Evolutionary conservation across 2,113 vertebrate species (phyloP), one percentile per base, ranked within the genome.

Genomic region (Procavia capensis): DNA sequence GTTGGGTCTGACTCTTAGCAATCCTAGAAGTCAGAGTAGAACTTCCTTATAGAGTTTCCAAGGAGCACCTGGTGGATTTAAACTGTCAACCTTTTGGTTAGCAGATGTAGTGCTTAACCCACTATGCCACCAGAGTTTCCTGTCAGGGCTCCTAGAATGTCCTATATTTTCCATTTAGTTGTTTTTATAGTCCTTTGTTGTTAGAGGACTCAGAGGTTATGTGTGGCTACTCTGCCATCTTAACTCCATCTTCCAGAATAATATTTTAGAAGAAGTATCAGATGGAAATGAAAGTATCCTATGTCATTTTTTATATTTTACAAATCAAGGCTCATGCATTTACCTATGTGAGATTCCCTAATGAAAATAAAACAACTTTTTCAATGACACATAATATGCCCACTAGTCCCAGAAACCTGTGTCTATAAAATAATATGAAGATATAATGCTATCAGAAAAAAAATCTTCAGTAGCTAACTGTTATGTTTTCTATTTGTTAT

Each of bases 221-320:
- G n/a, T n/a, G n/a, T n/a, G n/a, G n/a, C n/a, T n/a, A n/a, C n/a
- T n/a, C n/a, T n/a, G n/a, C n/a, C n/a, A n/a, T n/a, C n/a, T n/a
- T n/a, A n/a, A n/a, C n/a, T n/a, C n/a, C n/a, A n/a, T n/a, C n/a
- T n/a, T n/a, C n/a, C n/a, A n/a, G 20, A 61, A 2, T 20, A 41
- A 72, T 76, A 91, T 50, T 85, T 86, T 31, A 85, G 47, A 78
- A 89, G 34, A 31, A 27, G 16, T n/a, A 78, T 13, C 41, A 79
- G 64, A 88, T 72, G 41, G 29, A 93, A 74, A 96, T 61, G 6
- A 93, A 88, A 92, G 74, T 70, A 47, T 41, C 74, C 31, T 84
- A 6, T 76, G 80, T 93, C 22, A 43, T 61, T 81, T 94, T 82
- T 79, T 91, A 80, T 95, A 54, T 54, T 88, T 94, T 88, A 8